Evolutionary conservation across 2,113 vertebrate species (phyloP).

Genomic region (Gambusia holbrooki): DNA sequence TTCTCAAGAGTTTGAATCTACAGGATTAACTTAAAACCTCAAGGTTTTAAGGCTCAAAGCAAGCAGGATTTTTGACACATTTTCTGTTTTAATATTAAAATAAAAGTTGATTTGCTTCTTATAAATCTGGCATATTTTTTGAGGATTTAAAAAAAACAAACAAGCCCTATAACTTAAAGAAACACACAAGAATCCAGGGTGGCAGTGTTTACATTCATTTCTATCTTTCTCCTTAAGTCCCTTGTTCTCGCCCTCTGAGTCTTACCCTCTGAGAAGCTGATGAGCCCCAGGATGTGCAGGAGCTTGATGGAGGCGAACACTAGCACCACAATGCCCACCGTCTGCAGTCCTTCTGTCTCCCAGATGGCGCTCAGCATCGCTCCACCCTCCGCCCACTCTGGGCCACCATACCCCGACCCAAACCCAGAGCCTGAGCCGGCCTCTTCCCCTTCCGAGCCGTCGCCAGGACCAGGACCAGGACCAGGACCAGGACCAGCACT

Average conservation of each 20-base stretch:
- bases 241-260: not conserved
- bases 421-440: slow-evolving; percentile 65
- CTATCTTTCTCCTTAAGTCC: not conserved
- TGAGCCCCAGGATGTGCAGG: slow-evolving; percentile 96
- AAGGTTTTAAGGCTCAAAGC: no score
- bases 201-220: not conserved
- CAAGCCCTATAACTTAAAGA: not conserved
- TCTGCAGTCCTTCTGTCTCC: slow-evolving; percentile 98
- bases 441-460: slow-evolving; percentile 62
- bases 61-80: no score
- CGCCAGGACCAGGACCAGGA: slow-evolving; percentile 42
- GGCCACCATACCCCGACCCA: slow-evolving; percentile 67
- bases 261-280: slow-evolving; percentile 99
- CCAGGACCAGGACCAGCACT: slow-evolving; percentile 57
- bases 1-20: no score
- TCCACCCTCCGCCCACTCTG: slow-evolving; percentile 73
- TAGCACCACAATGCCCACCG: slow-evolving; percentile 97
- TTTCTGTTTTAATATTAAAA: not conserved
- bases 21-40: no score
- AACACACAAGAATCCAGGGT: not conserved
- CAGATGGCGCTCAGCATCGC: slow-evolving; percentile 91
- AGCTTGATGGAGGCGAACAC: slow-evolving; percentile 97
- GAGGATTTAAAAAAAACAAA: not conserved
- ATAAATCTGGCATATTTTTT: not conserved
- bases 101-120: not conserved